These are phyloP conservation scores for Pristionchus entomophagus DNA, from an alignment of 2,888 invertebrate species.

Conservation along the genomic window DNA sequence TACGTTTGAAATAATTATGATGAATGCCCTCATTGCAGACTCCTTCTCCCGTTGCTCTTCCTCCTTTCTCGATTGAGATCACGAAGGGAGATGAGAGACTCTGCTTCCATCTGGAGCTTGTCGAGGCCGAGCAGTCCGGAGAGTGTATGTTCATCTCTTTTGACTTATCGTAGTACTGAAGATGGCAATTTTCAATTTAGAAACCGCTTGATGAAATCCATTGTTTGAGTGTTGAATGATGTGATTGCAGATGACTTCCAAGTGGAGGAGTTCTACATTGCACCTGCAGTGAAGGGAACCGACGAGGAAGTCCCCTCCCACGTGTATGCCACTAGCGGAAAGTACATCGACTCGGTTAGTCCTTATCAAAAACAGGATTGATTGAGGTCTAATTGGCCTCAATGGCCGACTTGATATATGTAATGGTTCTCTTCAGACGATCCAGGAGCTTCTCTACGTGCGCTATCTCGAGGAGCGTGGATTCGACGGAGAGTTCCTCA, in stretches of 20 bases:
- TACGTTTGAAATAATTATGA: neutral
- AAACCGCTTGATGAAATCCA: too few species aligned
- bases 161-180: neutral
- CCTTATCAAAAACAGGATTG: neutral
- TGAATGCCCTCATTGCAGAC: constrained; percentile 48
- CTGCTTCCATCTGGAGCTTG: constrained; percentile 72
- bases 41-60: constrained; percentile 83
- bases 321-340: constrained; percentile 90
- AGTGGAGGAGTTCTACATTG: constrained; percentile 92
- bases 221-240: neutral
- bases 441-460: constrained; percentile 82
- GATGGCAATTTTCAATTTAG: neutral
- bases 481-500: constrained; percentile 88
- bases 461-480: constrained; percentile 96
- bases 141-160: constrained; percentile 73
- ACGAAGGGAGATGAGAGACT: constrained; percentile 83
- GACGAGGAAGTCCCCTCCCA: constrained; percentile 90
- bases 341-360: constrained; percentile 94
- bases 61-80: constrained; percentile 91
- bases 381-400: neutral
- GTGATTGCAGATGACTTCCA: constrained; percentile 88
- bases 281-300: constrained; percentile 76
- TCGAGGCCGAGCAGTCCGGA: constrained; percentile 72
- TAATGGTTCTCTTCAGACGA: constrained; percentile 54
- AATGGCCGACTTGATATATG: too few species aligned